Evolutionary conservation across 2,797 vertebrate species (phyloP).

Genomic region (Lepus townsendii): DNA sequence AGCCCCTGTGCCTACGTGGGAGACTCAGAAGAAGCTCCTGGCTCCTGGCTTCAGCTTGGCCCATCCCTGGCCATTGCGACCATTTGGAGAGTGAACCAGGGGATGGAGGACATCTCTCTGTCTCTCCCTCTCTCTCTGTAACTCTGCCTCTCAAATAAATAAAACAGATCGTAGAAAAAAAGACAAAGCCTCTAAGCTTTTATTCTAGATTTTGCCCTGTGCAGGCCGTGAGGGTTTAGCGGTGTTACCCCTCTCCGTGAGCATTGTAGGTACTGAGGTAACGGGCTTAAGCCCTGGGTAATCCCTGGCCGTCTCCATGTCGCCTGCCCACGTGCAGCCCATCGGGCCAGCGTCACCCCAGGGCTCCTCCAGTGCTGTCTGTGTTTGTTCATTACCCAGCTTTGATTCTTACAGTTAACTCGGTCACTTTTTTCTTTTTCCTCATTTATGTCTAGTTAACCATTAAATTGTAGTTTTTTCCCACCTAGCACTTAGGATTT

Average conservation of each 20-base stretch:
- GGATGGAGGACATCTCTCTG: no score
- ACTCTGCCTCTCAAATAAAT: no score
- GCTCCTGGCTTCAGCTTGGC: no score
- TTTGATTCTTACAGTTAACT: neutral
- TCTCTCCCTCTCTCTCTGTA: no score
- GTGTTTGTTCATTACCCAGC: no score
- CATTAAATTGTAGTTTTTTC: neutral
- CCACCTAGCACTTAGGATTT: neutral
- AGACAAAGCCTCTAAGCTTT: no score
- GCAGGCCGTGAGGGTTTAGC: neutral
- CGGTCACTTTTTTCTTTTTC: neutral
- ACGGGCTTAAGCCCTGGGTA: no score
- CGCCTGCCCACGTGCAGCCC: neutral
- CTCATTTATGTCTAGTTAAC: neutral
- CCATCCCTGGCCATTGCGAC: no score
- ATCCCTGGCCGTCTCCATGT: neutral
- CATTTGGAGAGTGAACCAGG: no score
- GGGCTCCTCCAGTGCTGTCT: neutral
- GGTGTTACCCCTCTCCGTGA: neutral
- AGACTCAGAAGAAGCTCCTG: no score
- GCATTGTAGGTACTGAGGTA: neutral
- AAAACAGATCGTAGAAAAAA: no score
- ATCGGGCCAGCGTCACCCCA: fast-evolving
- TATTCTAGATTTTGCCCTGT: neutral
- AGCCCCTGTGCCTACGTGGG: no score